These are phyloP conservation scores for Vanacampus margaritifer DNA, from an alignment of 2,113 vertebrate genomes.

Conservation along the genomic window DNA sequence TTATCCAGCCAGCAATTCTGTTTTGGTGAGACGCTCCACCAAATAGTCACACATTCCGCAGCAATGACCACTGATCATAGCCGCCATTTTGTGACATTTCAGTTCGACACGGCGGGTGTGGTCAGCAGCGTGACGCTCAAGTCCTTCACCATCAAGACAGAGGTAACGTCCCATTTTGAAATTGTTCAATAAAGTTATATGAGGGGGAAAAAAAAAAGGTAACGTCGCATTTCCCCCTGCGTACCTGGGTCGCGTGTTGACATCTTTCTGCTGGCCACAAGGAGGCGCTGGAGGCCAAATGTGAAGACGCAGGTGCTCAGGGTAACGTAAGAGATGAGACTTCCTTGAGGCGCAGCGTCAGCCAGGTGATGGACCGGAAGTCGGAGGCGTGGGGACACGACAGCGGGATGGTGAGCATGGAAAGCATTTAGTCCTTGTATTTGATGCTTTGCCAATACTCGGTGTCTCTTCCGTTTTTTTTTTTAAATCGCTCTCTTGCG, in stretches of 20 bases:
- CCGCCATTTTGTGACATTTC: constrained; percentile 8
- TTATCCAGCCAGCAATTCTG: constrained; percentile 80
- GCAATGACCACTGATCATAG: no score
- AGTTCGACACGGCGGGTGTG: constrained; percentile 87
- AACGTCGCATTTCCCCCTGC: constrained; percentile 11
- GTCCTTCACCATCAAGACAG: constrained; percentile 84
- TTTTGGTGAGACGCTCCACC: constrained; percentile 71
- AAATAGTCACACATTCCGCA: background rate
- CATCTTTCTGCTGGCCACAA: constrained; percentile 38
- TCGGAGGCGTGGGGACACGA: constrained; percentile 83
- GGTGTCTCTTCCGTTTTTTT: background rate
- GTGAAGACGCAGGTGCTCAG: constrained; percentile 66
- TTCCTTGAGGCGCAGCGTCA: constrained; percentile 85
- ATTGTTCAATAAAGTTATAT: no score
- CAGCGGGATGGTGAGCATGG: constrained; percentile 86
- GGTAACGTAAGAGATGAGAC: constrained; percentile 56
- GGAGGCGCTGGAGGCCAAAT: constrained; percentile 82
- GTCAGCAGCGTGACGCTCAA: constrained; percentile 89
- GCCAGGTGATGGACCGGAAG: constrained; percentile 87
- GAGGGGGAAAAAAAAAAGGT: no score
- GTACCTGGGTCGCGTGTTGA: no score
- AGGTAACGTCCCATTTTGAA: constrained; percentile 80
- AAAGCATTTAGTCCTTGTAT: constrained; percentile 9
- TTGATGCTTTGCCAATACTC: no score
- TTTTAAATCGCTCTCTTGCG: background rate